Conservation (phyloP, 2,888 invertebrate species). For the Harpalus rufipes region DNA sequence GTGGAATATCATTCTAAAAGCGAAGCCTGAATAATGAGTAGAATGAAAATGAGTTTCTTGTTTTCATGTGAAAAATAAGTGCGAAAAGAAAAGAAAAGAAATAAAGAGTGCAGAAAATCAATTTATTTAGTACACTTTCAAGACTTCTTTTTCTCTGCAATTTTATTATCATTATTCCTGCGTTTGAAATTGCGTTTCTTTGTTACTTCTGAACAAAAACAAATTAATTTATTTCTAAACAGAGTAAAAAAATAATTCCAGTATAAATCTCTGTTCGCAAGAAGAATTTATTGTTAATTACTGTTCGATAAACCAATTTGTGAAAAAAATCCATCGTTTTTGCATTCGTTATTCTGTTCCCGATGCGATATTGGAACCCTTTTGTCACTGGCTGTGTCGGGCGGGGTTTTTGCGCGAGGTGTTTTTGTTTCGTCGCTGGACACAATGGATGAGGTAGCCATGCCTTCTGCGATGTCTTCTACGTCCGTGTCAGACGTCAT, state of each 20-base stretch:
- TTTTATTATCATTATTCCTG: constrained; percentile 30
- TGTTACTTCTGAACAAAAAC: constrained; percentile 9
- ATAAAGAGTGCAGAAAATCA: constrained; percentile 19
- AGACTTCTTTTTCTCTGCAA: constrained; percentile 27
- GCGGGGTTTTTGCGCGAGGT: constrained; percentile 29
- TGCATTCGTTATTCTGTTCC: constrained; percentile 25
- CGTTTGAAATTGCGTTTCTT: constrained; percentile 28
- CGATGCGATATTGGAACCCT: constrained; percentile 43
- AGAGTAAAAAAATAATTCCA: constrained; percentile 32
- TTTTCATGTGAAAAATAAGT: not conserved
- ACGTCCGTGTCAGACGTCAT: constrained; percentile 59
- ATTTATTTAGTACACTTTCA: constrained; percentile 27
- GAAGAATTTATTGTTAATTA: constrained; percentile 37
- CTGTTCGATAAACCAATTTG: constrained; percentile 41
- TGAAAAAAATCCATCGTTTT: constrained; percentile 46
- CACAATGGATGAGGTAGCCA: constrained; percentile 64
- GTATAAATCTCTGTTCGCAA: constrained; percentile 21
- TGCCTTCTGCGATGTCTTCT: constrained; percentile 50
- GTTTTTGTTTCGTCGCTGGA: constrained; percentile 49
- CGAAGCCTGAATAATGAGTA: constrained; percentile 2
- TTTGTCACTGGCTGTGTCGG: constrained; percentile 36
- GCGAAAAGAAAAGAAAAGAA: not conserved
- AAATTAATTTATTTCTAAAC: constrained; percentile 38
- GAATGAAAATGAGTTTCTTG: constrained; percentile 23
- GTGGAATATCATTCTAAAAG: not conserved